Conservation (phyloP, 2,113 vertebrate genomes). For the Synodontis membranacea region DNA sequence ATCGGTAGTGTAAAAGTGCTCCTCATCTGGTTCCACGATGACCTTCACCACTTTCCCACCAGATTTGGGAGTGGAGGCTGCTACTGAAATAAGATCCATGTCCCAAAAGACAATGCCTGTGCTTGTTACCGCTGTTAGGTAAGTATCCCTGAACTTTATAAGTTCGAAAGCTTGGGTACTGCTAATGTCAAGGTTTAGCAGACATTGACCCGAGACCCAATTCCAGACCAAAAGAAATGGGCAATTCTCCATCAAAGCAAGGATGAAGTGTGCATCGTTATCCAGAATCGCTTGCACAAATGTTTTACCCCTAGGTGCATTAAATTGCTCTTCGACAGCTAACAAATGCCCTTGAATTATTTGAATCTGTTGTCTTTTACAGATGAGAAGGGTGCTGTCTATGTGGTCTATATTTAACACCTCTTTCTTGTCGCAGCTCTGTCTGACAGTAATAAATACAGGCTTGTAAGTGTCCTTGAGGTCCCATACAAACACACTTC, state of each 20-base stretch:
- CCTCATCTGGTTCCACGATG: conserved; percentile 55
- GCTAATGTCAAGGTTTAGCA: conserved; percentile 67
- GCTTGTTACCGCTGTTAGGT: conserved; percentile 59
- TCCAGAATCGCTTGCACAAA: conserved; percentile 69
- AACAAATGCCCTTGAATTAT: conserved; percentile 68
- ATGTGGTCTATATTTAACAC: conserved; percentile 66
- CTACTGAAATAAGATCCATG: conserved; percentile 63
- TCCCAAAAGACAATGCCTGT: conserved; percentile 71
- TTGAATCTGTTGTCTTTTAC: conserved; percentile 64
- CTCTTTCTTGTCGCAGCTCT: conserved; percentile 11
- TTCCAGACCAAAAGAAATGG: conserved; percentile 71
- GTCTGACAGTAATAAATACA: conserved; percentile 59
- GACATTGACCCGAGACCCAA: conserved; percentile 70
- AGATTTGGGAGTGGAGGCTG: conserved; percentile 65
- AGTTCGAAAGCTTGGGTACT: conserved; percentile 51
- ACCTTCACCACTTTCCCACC: conserved; percentile 59
- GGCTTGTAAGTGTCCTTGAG: conserved; percentile 54
- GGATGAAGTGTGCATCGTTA: conserved; percentile 64
- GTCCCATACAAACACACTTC: conserved; percentile 71
- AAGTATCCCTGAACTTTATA: conserved; percentile 59
- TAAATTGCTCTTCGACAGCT: conserved; percentile 66
- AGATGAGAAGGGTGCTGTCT: conserved; percentile 65
- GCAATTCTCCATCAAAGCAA: conserved; percentile 68
- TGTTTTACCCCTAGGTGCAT: conserved; percentile 59
- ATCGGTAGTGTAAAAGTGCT: conserved; percentile 71